Base-by-base conservation (phyloP, 92 coral and sea anemone species). In the Heliopora coerulea region DNA sequence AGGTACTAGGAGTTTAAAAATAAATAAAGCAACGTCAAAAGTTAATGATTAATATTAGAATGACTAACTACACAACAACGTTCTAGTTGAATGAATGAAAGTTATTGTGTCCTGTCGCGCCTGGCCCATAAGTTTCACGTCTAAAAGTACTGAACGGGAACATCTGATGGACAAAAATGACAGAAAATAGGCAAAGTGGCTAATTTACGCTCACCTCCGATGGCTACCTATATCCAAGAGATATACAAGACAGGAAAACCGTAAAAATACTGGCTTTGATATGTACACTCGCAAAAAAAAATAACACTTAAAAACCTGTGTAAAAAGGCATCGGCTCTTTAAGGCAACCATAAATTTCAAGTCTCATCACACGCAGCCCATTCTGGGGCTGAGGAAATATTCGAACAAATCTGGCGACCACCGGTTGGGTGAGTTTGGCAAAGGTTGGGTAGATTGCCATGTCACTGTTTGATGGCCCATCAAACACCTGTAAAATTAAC, bases 261-360 rank as follows among this genome's bases (percentile, higher is more conserved):
- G 21, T 49, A 30, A 10, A 19, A 2, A 27, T 8, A 44, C 19
- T n/a, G 54, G 15, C 0, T 44, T 49, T 10, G 14, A 9, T 13
- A 68, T n/a, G 14, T 30, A 42, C 13, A 8, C 0, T 3, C 1
- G 8, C 23, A 68, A 12, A 1, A 8, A 18, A 30, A 44, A 62
- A 19, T 9, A 34, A 62, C 21, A 30, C 41, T 13, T 6, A 54
- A 79, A 18, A 74, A 91, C 97, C 97, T 13, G 54, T 14, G 63
- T 78, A 78, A 18, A 62, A 82, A 37, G 97, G 97, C 70, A 73
- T 20, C 0, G 84, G 90, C 31, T 91, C 97, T 0, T 81, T 84
- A 21, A 82, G 86, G 41, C 97, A 91, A 20, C 97, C 97, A 46
- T 88, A 91, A 1, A 91, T 44, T 62, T 91, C 97, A 35, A 89